phyloP scores from a whole-genome alignment of 2,113 vertebrate genomes.

The Barnardius zonarius region DNA sequence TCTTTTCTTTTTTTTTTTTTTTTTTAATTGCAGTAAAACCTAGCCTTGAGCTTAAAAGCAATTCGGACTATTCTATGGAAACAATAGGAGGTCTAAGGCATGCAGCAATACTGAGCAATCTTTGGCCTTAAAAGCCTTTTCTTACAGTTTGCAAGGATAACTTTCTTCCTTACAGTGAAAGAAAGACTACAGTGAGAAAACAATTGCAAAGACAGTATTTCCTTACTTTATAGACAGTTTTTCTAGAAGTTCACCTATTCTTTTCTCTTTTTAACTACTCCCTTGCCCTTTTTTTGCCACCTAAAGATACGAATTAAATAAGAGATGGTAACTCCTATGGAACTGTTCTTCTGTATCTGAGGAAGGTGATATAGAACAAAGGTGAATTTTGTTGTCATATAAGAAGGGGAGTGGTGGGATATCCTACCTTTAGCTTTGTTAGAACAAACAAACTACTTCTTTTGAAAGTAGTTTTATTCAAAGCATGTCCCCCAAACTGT shows the following conservation, averaged over 20 bases:
- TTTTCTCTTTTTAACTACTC: not conserved
- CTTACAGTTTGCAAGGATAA: not conserved
- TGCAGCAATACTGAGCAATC: not conserved
- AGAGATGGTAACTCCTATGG: not conserved
- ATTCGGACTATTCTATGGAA: not conserved
- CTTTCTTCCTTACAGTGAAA: not conserved
- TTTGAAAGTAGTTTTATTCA: not conserved
- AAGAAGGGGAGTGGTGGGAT: rapidly evolving
- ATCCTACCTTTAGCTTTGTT: not conserved
- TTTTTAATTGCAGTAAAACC: not conserved
- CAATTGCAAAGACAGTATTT: not conserved
- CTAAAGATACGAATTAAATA: not conserved
- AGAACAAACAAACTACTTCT: not conserved
- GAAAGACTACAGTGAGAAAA: not conserved
- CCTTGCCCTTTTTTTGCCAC: not conserved
- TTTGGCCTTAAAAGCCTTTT: not conserved
- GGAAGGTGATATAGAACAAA: not conserved
- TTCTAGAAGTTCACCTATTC: not conserved
- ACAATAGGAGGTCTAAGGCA: not conserved
- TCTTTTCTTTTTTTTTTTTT: not conserved
- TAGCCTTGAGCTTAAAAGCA: not conserved
- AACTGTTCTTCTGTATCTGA: not conserved
- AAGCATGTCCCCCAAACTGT: not conserved
- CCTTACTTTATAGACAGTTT: not conserved
- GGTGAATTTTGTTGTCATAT: not conserved